Evolutionary conservation across 2,113 vertebrate species (phyloP).

Genomic region (Lamprologus tigripictilis): DNA sequence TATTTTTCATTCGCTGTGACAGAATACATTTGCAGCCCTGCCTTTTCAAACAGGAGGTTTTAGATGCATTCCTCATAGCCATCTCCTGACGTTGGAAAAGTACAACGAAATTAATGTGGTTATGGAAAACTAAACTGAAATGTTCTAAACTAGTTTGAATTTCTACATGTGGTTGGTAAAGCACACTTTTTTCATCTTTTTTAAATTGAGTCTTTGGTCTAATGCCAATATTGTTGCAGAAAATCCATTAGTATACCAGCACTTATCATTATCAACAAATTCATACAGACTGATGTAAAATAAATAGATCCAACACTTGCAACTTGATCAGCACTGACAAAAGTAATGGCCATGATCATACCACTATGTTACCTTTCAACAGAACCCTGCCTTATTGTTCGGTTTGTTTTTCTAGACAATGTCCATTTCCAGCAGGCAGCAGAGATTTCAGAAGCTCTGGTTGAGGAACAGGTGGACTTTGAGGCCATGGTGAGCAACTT

Average conservation of each 20-base stretch:
- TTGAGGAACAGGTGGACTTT: constrained; percentile 90
- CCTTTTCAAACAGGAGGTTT: neutral
- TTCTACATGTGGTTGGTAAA: neutral
- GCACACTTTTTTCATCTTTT: neutral
- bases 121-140: neutral
- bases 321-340: neutral
- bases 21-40: neutral
- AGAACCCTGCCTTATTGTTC: neutral
- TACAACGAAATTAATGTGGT: neutral
- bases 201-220: neutral
- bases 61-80: neutral
- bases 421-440: constrained; percentile 98
- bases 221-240: neutral
- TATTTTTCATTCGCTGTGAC: neutral
- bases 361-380: neutral
- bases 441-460: constrained; percentile 92
- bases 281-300: neutral
- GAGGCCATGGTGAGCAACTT: constrained; percentile 84
- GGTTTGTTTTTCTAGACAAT: constrained; percentile 77
- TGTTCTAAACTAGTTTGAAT: neutral
- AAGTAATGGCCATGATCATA: neutral
- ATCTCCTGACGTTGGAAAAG: neutral
- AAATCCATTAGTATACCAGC: neutral
- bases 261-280: neutral
- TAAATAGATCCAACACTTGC: neutral